phyloP scores from a whole-genome alignment of 2,797 vertebrate genomes.

The Bufotes viridis region DNA sequence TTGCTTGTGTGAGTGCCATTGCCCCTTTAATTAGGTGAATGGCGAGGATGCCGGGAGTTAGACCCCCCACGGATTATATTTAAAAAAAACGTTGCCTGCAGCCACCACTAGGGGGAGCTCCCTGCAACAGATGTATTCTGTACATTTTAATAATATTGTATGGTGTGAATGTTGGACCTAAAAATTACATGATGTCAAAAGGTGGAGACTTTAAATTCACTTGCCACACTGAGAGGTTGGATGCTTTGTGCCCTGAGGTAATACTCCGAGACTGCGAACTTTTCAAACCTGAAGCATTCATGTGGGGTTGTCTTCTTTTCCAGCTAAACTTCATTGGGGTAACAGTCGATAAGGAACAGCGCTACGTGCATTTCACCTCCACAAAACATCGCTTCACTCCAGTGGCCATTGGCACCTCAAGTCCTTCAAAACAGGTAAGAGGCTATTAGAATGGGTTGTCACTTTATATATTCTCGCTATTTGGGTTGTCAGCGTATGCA shows the following conservation, averaged over 20 bases:
- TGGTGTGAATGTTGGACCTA: too few species aligned
- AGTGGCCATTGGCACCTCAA: conserved; percentile 75
- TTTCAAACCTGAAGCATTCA: background rate
- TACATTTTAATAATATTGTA: too few species aligned
- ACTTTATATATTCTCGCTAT: too few species aligned
- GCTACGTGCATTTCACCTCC: conserved; percentile 82
- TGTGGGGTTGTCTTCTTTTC: conserved; percentile 44
- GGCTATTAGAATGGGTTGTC: background rate
- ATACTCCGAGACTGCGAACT: background rate
- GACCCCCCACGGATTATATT: too few species aligned
- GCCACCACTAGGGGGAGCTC: too few species aligned
- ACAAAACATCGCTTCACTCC: conserved; percentile 81
- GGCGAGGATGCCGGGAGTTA: too few species aligned
- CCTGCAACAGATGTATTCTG: too few species aligned
- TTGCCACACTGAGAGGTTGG: background rate
- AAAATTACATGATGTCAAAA: too few species aligned
- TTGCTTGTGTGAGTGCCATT: too few species aligned
- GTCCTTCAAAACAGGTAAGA: conserved; percentile 86
- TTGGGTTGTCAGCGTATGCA: background rate
- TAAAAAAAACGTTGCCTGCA: too few species aligned
- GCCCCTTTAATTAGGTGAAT: too few species aligned
- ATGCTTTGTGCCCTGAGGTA: background rate
- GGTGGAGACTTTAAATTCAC: too few species aligned
- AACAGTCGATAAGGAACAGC: conserved; percentile 78
- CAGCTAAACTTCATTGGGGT: conserved; percentile 87